A percentile compares a stretch with the other conserved stretches of the same genome.
Conservation (phyloP, 2,797 vertebrate species). For the Onychomys arenicola region DNA sequence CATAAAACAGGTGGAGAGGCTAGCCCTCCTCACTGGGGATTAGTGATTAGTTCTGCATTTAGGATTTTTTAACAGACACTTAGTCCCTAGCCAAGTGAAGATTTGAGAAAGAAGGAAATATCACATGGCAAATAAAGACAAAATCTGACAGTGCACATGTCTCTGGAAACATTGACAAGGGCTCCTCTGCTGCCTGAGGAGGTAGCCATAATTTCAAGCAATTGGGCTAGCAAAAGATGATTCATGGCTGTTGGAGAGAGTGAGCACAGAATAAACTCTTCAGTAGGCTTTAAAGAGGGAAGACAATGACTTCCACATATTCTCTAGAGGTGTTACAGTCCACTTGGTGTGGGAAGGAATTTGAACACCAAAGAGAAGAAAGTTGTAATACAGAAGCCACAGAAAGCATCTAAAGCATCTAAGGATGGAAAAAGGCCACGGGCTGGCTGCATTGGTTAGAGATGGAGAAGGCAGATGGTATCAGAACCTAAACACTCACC, state of each 20-base stretch:
- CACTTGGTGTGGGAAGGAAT: background rate
- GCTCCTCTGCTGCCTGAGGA: background rate
- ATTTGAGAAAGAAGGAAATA: background rate
- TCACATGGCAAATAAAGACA: background rate
- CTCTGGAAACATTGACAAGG: background rate
- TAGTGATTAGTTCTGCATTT: background rate
- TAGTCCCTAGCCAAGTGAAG: background rate
- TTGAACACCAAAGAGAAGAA: background rate
- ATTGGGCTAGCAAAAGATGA: background rate
- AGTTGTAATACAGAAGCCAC: background rate
- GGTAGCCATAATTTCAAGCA: background rate
- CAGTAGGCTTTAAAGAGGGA: background rate
- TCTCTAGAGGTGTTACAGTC: background rate
- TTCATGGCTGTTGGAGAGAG: background rate
- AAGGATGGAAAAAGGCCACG: too few relatives aligned
- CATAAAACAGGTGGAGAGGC: background rate
- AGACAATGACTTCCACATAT: background rate
- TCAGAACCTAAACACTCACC: background rate
- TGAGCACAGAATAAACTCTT: background rate
- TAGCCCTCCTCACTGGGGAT: background rate
- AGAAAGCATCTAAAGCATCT: background rate
- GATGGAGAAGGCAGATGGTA: background rate
- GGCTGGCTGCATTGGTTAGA: background rate
- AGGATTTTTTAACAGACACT: background rate
- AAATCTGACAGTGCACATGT: background rate